A percentile compares a stretch with the other conserved stretches of the same genome.
phyloP scores from a whole-genome alignment of 2,113 vertebrate species.

The Columba janthina region DNA sequence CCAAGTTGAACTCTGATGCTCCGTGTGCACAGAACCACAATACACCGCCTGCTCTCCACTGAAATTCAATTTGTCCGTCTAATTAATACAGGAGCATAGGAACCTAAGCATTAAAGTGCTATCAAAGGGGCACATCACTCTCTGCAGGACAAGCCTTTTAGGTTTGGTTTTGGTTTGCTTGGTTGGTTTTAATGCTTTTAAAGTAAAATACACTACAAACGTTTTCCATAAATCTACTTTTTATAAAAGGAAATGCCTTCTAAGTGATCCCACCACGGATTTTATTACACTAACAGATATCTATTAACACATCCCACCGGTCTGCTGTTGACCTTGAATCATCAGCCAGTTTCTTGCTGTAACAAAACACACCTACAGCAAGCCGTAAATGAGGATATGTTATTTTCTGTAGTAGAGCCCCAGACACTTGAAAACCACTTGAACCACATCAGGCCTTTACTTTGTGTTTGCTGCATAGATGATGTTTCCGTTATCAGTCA shows the following conservation, averaged over 20 bases:
- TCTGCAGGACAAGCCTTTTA: not conserved
- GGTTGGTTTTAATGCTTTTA: not conserved
- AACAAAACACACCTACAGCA: not conserved
- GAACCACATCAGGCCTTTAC: not conserved
- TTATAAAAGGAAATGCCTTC: not conserved
- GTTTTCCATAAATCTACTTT: not conserved
- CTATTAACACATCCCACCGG: accelerated
- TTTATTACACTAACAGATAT: not conserved
- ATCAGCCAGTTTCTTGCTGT: not conserved
- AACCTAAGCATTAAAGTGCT: too few relatives aligned
- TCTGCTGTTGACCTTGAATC: not conserved
- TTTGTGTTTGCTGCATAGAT: not conserved
- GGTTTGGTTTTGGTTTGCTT: too few relatives aligned
- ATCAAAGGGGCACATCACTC: accelerated
- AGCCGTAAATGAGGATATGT: not conserved
- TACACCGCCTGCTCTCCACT: not conserved
- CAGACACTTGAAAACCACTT: not conserved
- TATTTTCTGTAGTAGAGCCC: not conserved
- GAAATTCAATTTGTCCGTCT: not conserved
- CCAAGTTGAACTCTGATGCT: not conserved
- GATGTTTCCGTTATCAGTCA: not conserved
- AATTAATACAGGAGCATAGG: accelerated
- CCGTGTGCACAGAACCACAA: accelerated
- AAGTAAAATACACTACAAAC: not conserved
- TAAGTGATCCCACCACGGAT: not conserved